Evolutionary conservation across 2,113 vertebrate genomes (phyloP), one percentile per base, ranked within the genome.

Genomic region (Anthoscopus minutus): DNA sequence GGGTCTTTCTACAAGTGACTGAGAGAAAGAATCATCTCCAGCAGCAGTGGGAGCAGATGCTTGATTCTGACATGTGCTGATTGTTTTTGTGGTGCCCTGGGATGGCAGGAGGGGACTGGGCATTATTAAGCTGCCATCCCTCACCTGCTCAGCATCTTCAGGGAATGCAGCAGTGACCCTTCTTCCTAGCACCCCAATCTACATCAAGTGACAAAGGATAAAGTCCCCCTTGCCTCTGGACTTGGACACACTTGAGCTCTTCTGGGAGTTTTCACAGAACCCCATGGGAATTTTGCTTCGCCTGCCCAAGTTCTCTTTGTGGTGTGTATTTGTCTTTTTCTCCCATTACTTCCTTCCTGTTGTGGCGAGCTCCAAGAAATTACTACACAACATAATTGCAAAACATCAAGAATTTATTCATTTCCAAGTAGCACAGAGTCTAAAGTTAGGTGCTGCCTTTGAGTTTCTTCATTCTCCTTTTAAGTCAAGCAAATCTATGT

Each of bases 331-430:
- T 80, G 18, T 69, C 21, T 47, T 37, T 73, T 53, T 77, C 28
- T 89, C 54, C 24, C 13, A 10, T 60, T 81, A 45, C 23, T 73
- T 88, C 65, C 22, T 67, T 87, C 58, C 45, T 42, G 4, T 76
- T 76, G 45, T 48, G 72, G 57, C 66, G 40, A 89, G 44, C n/a
- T 73, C 35, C 33, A 89, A 78, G 79, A 81, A 97, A 96, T 89
- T 8, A 82, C 12, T 28, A 54, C 38, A 85, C 76, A 53, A 42
- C 81, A 35, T 97, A 93, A 93, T 94, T 96, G 95, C 87, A 97
- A 96, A 98, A 97, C 94, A 93, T 64, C 86, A 81, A 94, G 67
- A 85, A 66, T 97, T 98, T 98, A 97, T 97, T 98, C 6, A 91
- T 90, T 94, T 96, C 66, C 64, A 88, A 66, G 88, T 81, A 88